Evolutionary conservation across 2,888 invertebrate species (phyloP).

Genomic region (Parnassius apollo): DNA sequence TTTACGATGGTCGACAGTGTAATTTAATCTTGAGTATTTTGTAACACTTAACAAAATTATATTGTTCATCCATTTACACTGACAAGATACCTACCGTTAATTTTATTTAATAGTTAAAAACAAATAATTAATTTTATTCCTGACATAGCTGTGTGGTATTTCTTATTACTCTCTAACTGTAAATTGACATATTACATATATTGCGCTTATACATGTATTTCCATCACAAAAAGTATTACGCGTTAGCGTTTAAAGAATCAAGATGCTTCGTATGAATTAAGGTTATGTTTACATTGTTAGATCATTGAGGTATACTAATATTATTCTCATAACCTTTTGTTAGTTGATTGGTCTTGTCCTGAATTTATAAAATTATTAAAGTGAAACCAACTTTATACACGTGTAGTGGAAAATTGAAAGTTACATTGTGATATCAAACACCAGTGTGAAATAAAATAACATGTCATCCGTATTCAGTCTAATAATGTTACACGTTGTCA

Average conservation of each 20-base stretch:
- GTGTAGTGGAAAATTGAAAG: neutral
- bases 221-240: neutral
- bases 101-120: too few species aligned
- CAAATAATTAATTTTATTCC: too few species aligned
- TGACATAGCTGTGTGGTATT: too few species aligned
- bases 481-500: conserved; percentile 15
- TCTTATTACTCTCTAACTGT: too few species aligned
- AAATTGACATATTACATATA: too few species aligned
- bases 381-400: neutral
- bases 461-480: conserved; percentile 1
- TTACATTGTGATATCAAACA: conserved; percentile 4
- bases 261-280: conserved; percentile 13
- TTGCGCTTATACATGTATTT: conserved; percentile 1
- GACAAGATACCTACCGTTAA: too few species aligned
- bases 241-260: conserved; percentile 12
- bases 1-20: conserved; percentile 1
- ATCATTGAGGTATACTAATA: neutral
- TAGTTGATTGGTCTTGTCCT: neutral
- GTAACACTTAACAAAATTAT: conserved; percentile 8
- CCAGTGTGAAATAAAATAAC: conserved; percentile 7
- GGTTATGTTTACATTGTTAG: conserved; percentile 25
- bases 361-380: neutral
- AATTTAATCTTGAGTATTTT: conserved; percentile 20
- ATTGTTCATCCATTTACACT: too few species aligned
- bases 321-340: neutral